These are phyloP conservation scores for Chromis chromis DNA, from an alignment of 2,797 vertebrate species.

Conservation along the genomic window DNA sequence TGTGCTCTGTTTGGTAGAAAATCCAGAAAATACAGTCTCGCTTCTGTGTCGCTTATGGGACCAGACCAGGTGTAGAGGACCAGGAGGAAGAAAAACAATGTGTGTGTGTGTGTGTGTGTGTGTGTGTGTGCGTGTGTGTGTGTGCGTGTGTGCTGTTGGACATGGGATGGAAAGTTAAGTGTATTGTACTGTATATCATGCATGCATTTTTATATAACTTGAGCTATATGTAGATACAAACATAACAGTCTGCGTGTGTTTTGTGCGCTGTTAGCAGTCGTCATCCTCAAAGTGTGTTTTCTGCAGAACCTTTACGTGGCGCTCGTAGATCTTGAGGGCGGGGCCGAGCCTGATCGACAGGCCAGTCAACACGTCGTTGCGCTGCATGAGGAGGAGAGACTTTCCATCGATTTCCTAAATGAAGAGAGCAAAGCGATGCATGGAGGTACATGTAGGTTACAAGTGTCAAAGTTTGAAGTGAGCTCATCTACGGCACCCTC, in stretches of 20 bases:
- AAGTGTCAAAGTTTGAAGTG: neutral
- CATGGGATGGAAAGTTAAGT: slow-evolving; percentile 41
- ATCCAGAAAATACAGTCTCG: slow-evolving; percentile 40
- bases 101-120: slow-evolving; percentile 17
- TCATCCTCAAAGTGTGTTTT: slow-evolving; percentile 90
- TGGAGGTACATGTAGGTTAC: slow-evolving; percentile 1
- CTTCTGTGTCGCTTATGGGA: slow-evolving; percentile 17
- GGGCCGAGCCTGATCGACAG: slow-evolving; percentile 90
- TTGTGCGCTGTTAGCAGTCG: slow-evolving; percentile 77
- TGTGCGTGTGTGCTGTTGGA: slow-evolving; percentile 11
- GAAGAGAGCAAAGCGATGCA: slow-evolving; percentile 52
- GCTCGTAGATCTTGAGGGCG: slow-evolving; percentile 92
- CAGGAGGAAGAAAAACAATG: slow-evolving; percentile 1
- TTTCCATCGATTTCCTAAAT: slow-evolving; percentile 89
- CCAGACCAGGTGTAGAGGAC: slow-evolving; percentile 14
- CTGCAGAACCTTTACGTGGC: slow-evolving; percentile 90
- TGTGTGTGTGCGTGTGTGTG: slow-evolving; percentile 30
- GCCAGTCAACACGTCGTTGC: slow-evolving; percentile 89
- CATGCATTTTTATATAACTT: slow-evolving; percentile 62
- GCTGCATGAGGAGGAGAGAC: slow-evolving; percentile 91
- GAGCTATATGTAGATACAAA: slow-evolving; percentile 57
- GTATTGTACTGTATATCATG: slow-evolving; percentile 42
- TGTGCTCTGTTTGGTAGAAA: slow-evolving; percentile 51
- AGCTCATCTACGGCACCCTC: slow-evolving; percentile 49
- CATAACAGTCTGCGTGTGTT: slow-evolving; percentile 28